A percentile compares a stretch with the other conserved stretches of the same genome.
Conservation (phyloP, 2,113 vertebrate species). For the Nibea albiflora region DNA sequence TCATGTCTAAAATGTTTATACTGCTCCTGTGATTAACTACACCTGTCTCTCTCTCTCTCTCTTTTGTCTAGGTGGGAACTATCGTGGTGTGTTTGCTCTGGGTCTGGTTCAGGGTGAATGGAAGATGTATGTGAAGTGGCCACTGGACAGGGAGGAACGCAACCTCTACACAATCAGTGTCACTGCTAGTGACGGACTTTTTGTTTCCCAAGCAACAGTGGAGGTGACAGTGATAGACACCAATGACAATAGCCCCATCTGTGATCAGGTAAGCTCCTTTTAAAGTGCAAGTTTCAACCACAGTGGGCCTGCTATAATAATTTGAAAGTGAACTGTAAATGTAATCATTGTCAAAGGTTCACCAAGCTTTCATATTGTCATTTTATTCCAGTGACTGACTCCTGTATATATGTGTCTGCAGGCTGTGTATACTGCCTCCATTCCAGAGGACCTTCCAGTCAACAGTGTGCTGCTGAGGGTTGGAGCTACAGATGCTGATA, state of each 20-base stretch:
- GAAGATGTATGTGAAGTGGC: slow-evolving; percentile 97
- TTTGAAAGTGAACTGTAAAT: slow-evolving; percentile 1
- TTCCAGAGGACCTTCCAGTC: slow-evolving; percentile 91
- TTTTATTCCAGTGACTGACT: background rate
- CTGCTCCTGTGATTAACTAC: background rate
- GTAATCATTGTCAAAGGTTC: background rate
- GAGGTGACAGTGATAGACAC: slow-evolving; percentile 92
- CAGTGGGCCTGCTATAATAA: background rate
- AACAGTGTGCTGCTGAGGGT: slow-evolving; percentile 90
- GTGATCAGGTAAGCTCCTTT: slow-evolving; percentile 87
- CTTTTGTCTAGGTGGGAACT: slow-evolving; percentile 88
- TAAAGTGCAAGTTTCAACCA: background rate
- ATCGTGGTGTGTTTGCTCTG: slow-evolving; percentile 91
- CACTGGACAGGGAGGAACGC: slow-evolving; percentile 92
- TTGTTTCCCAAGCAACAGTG: slow-evolving; percentile 90
- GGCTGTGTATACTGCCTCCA: slow-evolving; percentile 87
- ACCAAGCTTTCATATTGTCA: background rate
- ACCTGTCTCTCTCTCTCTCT: slow-evolving; percentile 1
- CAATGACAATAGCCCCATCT: slow-evolving; percentile 95
- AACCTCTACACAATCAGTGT: slow-evolving; percentile 93
- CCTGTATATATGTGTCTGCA: slow-evolving; percentile 63
- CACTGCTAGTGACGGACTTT: slow-evolving; percentile 95
- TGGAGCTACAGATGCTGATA: slow-evolving; percentile 90
- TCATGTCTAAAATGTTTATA: background rate
- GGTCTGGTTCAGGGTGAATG: slow-evolving; percentile 95